phyloP scores from a whole-genome alignment of 2,113 vertebrate genomes.

The Cariama cristata region DNA sequence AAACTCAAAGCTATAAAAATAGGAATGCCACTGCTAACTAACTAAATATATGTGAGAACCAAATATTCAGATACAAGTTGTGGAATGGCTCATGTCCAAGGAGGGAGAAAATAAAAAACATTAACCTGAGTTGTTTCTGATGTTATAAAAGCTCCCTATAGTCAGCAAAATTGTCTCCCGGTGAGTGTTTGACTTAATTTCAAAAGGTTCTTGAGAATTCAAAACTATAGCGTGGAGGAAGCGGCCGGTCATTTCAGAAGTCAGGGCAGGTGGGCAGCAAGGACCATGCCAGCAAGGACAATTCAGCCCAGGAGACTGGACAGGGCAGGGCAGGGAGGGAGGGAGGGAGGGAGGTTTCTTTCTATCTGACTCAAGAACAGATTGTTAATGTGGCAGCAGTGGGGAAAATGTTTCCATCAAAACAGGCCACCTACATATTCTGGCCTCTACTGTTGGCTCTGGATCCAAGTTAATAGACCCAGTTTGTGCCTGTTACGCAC shows the following conservation, averaged over 20 bases:
- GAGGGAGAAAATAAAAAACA: neutral
- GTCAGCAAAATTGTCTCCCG: slow-evolving; percentile 40
- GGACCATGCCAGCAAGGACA: neutral
- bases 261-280: neutral
- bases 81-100: slow-evolving; percentile 29
- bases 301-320: neutral
- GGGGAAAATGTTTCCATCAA: neutral
- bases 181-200: slow-evolving; percentile 37
- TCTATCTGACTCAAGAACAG: neutral
- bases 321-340: neutral
- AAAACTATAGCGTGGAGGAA: neutral
- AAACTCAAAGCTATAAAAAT: slow-evolving; percentile 78
- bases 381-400: neutral
- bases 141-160: slow-evolving; percentile 52
- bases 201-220: neutral
- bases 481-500: neutral
- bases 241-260: neutral
- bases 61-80: slow-evolving; percentile 62
- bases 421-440: neutral
- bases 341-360: neutral
- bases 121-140: neutral
- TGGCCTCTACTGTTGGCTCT: neutral
- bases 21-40: slow-evolving; percentile 77
- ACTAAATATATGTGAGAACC: slow-evolving; percentile 72
- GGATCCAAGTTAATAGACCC: neutral